phyloP scores from a whole-genome alignment of 2,888 invertebrate genomes.

The Dicycla oo region DNA sequence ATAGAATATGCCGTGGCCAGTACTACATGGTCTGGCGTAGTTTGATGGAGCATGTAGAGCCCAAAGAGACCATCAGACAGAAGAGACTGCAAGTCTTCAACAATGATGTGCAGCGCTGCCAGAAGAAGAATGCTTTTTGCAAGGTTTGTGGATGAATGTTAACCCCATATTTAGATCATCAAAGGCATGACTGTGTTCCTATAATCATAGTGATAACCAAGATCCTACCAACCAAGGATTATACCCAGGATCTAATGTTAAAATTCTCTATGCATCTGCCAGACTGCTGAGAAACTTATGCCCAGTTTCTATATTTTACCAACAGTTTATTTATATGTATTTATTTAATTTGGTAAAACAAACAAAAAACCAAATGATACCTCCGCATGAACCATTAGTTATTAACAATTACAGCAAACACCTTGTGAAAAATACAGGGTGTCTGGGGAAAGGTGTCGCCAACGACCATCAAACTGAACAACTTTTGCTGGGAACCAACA shows the following conservation, averaged over 20 bases:
- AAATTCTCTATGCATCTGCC: background rate
- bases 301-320: background rate
- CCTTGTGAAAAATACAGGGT: too few relatives aligned
- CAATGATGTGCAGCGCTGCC: conserved; percentile 79
- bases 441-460: too few relatives aligned
- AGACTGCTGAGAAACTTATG: background rate
- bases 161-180: background rate
- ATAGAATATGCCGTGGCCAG: conserved; percentile 84
- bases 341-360: too few relatives aligned
- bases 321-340: background rate
- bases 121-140: conserved; percentile 75
- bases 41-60: conserved; percentile 83
- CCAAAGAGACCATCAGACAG: conserved; percentile 74
- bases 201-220: background rate
- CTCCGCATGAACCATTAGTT: too few relatives aligned
- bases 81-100: conserved; percentile 83
- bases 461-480: too few relatives aligned
- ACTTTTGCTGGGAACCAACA: too few relatives aligned
- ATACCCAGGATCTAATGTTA: background rate
- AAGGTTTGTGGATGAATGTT: conserved; percentile 64
- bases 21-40: conserved; percentile 87
- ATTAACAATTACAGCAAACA: too few relatives aligned
- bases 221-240: too few relatives aligned
- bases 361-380: too few relatives aligned
- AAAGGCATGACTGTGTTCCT: background rate